Conservation (phyloP, 2,113 vertebrate species). For the Xerus inauris region DNA sequence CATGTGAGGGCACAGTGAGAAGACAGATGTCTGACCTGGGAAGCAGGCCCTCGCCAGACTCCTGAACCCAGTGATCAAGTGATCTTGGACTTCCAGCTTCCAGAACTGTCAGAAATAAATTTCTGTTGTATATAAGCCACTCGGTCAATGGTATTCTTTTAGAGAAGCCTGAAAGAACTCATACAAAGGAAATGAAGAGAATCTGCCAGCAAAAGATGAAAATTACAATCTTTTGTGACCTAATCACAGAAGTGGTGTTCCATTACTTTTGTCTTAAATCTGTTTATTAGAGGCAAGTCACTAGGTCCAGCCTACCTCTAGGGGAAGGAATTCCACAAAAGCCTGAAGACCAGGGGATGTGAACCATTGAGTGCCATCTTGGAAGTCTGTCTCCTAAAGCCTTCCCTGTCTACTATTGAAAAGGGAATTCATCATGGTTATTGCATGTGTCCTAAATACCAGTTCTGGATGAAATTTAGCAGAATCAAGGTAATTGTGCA, state of each 20-base stretch:
- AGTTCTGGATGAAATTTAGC: neutral
- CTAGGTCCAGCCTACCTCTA: neutral
- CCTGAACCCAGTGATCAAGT: neutral
- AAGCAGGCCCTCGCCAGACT: neutral
- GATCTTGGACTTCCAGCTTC: neutral
- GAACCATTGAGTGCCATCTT: too few relatives aligned
- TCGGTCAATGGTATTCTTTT: neutral
- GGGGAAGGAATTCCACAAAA: neutral
- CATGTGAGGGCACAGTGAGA: neutral
- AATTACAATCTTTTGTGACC: conserved; percentile 24
- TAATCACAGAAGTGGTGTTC: neutral
- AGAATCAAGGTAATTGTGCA: neutral
- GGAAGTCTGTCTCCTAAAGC: neutral
- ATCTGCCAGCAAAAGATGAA: neutral
- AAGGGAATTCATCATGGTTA: neutral
- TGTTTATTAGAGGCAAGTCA: conserved; percentile 6
- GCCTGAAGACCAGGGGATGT: neutral
- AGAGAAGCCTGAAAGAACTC: neutral
- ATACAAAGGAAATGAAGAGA: neutral
- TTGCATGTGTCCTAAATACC: neutral
- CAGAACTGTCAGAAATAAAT: neutral
- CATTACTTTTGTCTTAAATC: neutral
- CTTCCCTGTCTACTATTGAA: neutral
- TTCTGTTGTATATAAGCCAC: neutral
- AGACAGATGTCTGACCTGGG: too few relatives aligned